Conservation (phyloP, 2,113 vertebrate genomes). For the Datnioides undecimradiatus region DNA sequence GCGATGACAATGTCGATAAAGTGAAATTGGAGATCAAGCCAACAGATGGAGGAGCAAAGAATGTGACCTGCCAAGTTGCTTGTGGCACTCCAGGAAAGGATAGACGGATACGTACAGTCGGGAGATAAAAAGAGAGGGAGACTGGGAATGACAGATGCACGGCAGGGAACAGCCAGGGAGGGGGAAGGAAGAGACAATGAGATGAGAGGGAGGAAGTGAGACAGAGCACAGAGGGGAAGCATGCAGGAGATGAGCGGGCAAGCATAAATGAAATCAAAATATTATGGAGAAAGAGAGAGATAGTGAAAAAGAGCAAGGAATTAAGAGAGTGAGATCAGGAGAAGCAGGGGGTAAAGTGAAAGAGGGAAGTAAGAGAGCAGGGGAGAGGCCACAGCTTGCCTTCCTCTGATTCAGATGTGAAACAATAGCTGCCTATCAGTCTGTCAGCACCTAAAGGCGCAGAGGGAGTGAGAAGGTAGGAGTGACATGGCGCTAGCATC, state of each 20-base stretch:
- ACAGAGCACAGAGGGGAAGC: slow-evolving; percentile 49
- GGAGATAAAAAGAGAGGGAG: slow-evolving; percentile 74
- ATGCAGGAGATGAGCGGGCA: slow-evolving; percentile 46
- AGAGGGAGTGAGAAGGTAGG: slow-evolving; percentile 78
- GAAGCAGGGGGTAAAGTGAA: slow-evolving; percentile 23
- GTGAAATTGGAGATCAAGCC: slow-evolving; percentile 77
- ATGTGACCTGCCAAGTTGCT: slow-evolving; percentile 79
- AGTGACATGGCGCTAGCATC: slow-evolving; percentile 68
- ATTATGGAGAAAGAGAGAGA: slow-evolving; percentile 20
- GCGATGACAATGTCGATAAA: slow-evolving; percentile 75
- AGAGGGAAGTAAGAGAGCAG: slow-evolving; percentile 54
- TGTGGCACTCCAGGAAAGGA: slow-evolving; percentile 61
- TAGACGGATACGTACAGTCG: slow-evolving; percentile 69
- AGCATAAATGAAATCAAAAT: slow-evolving; percentile 56
- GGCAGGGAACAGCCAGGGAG: slow-evolving; percentile 38
- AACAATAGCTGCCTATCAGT: slow-evolving; percentile 85
- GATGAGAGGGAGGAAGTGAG: slow-evolving; percentile 65
- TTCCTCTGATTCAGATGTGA: slow-evolving; percentile 84
- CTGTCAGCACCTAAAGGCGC: slow-evolving; percentile 81
- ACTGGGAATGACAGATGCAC: slow-evolving; percentile 74
- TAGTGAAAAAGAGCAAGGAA: slow-evolving; percentile 24
- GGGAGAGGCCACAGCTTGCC: slow-evolving; percentile 70
- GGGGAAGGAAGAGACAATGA: slow-evolving; percentile 48
- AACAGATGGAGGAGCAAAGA: slow-evolving; percentile 74
- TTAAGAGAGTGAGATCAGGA: slow-evolving; percentile 35